These are phyloP conservation scores for Octonoba sinensis DNA, from an alignment of 2,888 invertebrate species.

Conservation along the genomic window DNA sequence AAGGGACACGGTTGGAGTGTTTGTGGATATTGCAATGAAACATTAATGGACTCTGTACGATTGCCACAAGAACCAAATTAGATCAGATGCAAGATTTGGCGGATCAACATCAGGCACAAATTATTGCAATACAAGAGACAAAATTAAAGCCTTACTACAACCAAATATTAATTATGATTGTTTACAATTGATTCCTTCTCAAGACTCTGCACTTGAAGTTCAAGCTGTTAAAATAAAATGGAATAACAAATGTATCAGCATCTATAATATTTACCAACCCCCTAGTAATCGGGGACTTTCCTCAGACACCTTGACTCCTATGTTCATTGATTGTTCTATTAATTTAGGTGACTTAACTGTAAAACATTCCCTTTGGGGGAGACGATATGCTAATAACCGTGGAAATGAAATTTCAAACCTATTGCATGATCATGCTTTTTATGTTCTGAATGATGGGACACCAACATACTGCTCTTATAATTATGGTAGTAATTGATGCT, in stretches of 20 bases:
- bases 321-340: not conserved
- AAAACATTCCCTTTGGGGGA: not conserved
- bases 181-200: not conserved
- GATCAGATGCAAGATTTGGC: no score
- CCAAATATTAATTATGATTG: not conserved
- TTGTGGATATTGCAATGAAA: no score
- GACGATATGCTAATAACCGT: not conserved
- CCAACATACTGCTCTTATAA: slow-evolving; percentile 6
- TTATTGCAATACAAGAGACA: not conserved
- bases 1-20: no score
- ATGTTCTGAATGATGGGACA: not conserved
- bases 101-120: slow-evolving; percentile 10
- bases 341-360: not conserved
- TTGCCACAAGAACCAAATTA: no score
- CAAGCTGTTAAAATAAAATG: not conserved
- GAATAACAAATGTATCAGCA: slow-evolving; percentile 2
- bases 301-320: not conserved
- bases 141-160: not conserved
- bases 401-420: no score
- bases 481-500: not conserved
- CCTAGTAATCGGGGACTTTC: slow-evolving; percentile 2
- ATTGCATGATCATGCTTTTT: not conserved
- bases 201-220: slow-evolving; percentile 1
- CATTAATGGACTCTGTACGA: no score
- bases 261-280: not conserved